Evolutionary conservation across 2,113 vertebrate species (phyloP).

Genomic region (Laterallus jamaicensis): DNA sequence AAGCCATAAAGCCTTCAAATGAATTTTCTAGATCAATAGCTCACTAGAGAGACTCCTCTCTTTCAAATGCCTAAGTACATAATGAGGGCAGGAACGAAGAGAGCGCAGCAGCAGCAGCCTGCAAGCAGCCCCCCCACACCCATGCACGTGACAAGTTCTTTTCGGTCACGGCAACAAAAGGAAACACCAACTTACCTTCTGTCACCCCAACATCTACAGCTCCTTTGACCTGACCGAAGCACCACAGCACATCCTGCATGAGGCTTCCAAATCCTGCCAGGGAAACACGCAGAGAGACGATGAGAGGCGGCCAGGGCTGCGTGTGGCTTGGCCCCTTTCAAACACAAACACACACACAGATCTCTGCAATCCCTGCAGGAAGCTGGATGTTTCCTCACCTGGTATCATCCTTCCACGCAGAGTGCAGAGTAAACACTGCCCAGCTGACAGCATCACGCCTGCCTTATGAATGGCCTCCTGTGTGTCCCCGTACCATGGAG

Average conservation of each 20-base stretch:
- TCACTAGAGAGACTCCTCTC: neutral
- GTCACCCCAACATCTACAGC: slow-evolving; percentile 61
- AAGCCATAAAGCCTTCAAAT: neutral
- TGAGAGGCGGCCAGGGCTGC: accelerated
- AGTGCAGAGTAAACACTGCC: neutral
- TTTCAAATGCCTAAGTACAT: neutral
- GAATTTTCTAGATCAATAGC: neutral
- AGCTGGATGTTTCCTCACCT: slow-evolving; percentile 37
- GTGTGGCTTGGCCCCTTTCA: neutral
- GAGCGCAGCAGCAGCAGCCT: neutral
- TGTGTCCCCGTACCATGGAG: slow-evolving; percentile 29
- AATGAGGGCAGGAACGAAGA: neutral
- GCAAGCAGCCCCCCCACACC: neutral
- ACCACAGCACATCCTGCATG: slow-evolving; percentile 77
- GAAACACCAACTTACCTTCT: slow-evolving; percentile 72
- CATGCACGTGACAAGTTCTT: neutral
- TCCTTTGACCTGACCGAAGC: slow-evolving; percentile 78
- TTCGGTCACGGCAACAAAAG: neutral
- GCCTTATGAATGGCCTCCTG: slow-evolving; percentile 44
- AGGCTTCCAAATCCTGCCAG: slow-evolving; percentile 72
- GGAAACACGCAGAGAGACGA: neutral
- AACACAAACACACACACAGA: neutral
- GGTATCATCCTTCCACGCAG: slow-evolving; percentile 56
- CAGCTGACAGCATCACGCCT: neutral
- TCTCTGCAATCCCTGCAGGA: neutral